Percentiles rank a stretch among this genome's conserved stretches.
Conservation (phyloP, 2,113 vertebrate genomes). For the Pristiophorus japonicus region DNA sequence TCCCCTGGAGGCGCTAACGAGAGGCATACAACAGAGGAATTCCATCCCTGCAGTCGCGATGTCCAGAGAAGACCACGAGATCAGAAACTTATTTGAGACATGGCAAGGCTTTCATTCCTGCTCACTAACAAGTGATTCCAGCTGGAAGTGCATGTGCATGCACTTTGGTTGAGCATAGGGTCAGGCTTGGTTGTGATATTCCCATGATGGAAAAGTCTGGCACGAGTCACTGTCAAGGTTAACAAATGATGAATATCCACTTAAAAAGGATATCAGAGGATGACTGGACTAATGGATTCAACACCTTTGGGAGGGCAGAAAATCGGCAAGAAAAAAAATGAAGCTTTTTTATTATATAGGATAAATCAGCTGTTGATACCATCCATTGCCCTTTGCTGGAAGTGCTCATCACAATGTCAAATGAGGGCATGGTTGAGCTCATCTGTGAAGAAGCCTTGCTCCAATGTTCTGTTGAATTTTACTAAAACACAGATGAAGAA, state of each 20-base stretch:
- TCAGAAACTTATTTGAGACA: too few species aligned
- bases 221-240: background rate
- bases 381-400: too few species aligned
- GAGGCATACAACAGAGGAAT: too few species aligned
- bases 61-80: too few species aligned
- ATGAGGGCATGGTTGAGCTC: too few species aligned
- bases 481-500: too few species aligned
- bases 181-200: background rate
- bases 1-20: too few species aligned
- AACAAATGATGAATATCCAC: background rate
- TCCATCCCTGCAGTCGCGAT: too few species aligned
- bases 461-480: too few species aligned
- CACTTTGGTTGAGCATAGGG: background rate
- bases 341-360: background rate
- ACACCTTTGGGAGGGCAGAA: background rate
- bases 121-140: background rate
- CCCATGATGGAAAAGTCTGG: background rate
- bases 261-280: background rate
- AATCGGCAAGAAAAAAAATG: background rate
- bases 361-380: too few species aligned
- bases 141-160: background rate
- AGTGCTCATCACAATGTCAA: too few species aligned
- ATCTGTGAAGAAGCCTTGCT: too few species aligned
- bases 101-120: background rate
- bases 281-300: background rate